Evolutionary conservation across 2,888 invertebrate genomes (phyloP).

Genomic region (Rutpela maculata): DNA sequence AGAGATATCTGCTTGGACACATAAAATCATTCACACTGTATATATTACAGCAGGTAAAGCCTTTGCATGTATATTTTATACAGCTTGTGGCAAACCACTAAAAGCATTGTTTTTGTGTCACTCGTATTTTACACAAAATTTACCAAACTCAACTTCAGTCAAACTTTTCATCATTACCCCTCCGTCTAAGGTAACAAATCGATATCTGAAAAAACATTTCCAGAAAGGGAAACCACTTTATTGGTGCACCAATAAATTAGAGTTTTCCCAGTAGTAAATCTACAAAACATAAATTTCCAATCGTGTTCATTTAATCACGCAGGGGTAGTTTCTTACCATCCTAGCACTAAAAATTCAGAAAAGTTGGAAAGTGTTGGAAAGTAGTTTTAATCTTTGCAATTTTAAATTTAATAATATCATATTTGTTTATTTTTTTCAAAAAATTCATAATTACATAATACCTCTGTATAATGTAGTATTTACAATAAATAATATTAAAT

Average conservation of each 20-base stretch:
- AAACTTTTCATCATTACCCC: constrained; percentile 5
- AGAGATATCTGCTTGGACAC: no score
- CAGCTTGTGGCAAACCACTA: no score
- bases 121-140: not conserved
- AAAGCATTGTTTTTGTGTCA: no score
- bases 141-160: not conserved
- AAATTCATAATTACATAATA: no score
- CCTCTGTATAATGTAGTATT: no score
- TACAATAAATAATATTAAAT: no score
- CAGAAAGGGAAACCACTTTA: constrained; percentile 18
- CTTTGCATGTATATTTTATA: no score
- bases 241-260: constrained; percentile 25
- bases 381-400: not conserved
- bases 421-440: no score
- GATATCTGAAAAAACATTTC: constrained; percentile 23
- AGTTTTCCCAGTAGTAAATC: constrained; percentile 13
- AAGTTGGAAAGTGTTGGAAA: not conserved
- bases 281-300: not conserved
- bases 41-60: no score
- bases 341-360: not conserved
- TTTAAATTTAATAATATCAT: no score
- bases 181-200: constrained; percentile 13
- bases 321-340: not conserved
- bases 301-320: not conserved
- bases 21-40: no score